phyloP scores from a whole-genome alignment of 2,888 invertebrate species.

The Sceliomorpha sp. region DNA sequence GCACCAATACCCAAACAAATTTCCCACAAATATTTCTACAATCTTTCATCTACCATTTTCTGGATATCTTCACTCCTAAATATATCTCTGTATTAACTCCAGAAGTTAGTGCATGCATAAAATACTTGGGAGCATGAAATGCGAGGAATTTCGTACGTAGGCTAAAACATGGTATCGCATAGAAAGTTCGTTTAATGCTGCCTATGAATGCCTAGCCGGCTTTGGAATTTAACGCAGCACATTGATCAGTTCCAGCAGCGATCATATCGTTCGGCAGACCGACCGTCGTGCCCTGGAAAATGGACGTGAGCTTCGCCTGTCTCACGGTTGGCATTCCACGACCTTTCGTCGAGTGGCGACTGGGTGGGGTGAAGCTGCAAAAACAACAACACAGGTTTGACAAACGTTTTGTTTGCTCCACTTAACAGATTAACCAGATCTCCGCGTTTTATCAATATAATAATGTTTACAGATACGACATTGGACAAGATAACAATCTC shows the following conservation, averaged over 20 bases:
- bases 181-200: background rate
- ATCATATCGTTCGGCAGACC: conserved; percentile 83
- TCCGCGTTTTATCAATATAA: too few relatives aligned
- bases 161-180: conserved; percentile 3
- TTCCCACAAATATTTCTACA: too few relatives aligned
- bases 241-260: conserved; percentile 81
- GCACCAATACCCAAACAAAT: too few relatives aligned
- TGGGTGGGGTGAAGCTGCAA: conserved; percentile 78
- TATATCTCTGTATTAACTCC: too few relatives aligned
- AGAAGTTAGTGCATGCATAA: background rate
- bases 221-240: conserved; percentile 6
- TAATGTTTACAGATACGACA: conserved; percentile 79
- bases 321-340: conserved; percentile 82
- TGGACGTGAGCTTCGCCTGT: conserved; percentile 82
- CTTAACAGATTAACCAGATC: too few relatives aligned
- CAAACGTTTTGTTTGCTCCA: background rate
- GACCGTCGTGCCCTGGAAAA: conserved; percentile 82
- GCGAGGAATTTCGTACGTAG: conserved; percentile 1
- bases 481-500: conserved; percentile 81
- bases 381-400: conserved; percentile 70
- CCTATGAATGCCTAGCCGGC: conserved; percentile 5
- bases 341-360: conserved; percentile 81
- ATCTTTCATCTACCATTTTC: too few relatives aligned
- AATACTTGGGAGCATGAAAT: background rate
- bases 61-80: too few relatives aligned